phyloP scores from a whole-genome alignment of 2,797 vertebrate species.

The Tokudaia muenninki region DNA sequence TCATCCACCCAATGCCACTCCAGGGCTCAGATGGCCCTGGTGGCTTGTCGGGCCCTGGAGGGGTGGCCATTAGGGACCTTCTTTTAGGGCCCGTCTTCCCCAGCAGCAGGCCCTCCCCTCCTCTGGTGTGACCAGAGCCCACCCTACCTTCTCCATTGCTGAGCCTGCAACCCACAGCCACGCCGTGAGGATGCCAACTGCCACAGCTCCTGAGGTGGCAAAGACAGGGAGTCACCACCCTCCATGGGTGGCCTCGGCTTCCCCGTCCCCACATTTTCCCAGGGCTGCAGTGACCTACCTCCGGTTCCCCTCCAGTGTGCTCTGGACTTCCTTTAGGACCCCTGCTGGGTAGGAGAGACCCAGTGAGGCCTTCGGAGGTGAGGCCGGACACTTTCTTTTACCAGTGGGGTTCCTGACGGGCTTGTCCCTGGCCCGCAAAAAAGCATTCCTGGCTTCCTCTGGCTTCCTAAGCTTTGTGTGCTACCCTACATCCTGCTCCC shows the following conservation, averaged over 20 bases:
- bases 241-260: not conserved
- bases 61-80: too few species aligned
- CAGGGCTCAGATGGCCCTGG: not conserved
- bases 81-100: not conserved
- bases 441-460: constrained; percentile 16
- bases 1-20: not conserved
- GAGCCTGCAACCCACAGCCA: constrained; percentile 83
- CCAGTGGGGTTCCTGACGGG: constrained; percentile 23
- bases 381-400: not conserved
- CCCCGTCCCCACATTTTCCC: fast-evolving
- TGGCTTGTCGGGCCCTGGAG: not conserved
- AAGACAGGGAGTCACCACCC: constrained; percentile 61
- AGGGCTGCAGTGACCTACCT: constrained; percentile 89
- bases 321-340: constrained; percentile 98
- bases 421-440: not conserved
- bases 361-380: not conserved
- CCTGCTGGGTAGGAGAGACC: constrained; percentile 86
- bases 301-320: constrained; percentile 94
- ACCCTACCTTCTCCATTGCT: constrained; percentile 89
- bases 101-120: not conserved
- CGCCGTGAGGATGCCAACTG: constrained; percentile 86
- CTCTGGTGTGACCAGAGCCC: not conserved
- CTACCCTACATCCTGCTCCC: too few species aligned
- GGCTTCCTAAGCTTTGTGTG: not conserved
- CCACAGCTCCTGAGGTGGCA: constrained; percentile 86